Evolutionary conservation across 2,888 invertebrate species (phyloP).

Genomic region (Napeogenes inachia): DNA sequence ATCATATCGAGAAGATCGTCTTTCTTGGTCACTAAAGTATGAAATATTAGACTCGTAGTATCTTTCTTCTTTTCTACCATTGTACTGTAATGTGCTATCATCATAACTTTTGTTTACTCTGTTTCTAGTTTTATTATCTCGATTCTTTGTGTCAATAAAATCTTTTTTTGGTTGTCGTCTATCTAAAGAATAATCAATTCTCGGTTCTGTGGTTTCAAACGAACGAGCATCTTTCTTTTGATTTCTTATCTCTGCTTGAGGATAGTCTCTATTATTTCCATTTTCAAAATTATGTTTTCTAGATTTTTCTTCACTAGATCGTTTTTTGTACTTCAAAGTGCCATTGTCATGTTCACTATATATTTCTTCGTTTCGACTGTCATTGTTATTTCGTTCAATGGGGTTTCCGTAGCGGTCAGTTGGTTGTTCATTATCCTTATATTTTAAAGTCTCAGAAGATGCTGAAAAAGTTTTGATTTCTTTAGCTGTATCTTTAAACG

Average conservation of each 20-base stretch:
- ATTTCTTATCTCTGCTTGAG: slow-evolving; percentile 59
- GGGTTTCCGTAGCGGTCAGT: slow-evolving; percentile 70
- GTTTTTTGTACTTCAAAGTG: slow-evolving; percentile 71
- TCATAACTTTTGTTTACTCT: slow-evolving; percentile 66
- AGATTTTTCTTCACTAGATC: slow-evolving; percentile 62
- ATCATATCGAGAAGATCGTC: slow-evolving; percentile 64
- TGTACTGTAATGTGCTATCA: slow-evolving; percentile 65
- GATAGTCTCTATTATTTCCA: slow-evolving; percentile 58
- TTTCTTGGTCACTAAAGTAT: slow-evolving; percentile 67
- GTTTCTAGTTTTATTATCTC: slow-evolving; percentile 52
- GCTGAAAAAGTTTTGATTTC: slow-evolving; percentile 73
- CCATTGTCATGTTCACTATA: slow-evolving; percentile 68
- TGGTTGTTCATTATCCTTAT: slow-evolving; percentile 64
- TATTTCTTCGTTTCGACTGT: slow-evolving; percentile 53
- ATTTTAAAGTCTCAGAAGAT: slow-evolving; percentile 71
- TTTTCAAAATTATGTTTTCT: slow-evolving; percentile 57
- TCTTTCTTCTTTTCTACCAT: slow-evolving; percentile 64
- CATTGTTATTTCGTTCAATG: slow-evolving; percentile 61
- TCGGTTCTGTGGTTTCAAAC: slow-evolving; percentile 59
- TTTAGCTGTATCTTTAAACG: slow-evolving; percentile 71
- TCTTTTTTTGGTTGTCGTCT: slow-evolving; percentile 63
- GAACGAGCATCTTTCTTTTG: slow-evolving; percentile 59
- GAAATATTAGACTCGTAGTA: slow-evolving; percentile 71
- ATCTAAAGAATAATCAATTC: slow-evolving; percentile 70
- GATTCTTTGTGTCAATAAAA: slow-evolving; percentile 54